Conservation (phyloP, 2,113 vertebrate species). For the Thunnus maccoyii region DNA sequence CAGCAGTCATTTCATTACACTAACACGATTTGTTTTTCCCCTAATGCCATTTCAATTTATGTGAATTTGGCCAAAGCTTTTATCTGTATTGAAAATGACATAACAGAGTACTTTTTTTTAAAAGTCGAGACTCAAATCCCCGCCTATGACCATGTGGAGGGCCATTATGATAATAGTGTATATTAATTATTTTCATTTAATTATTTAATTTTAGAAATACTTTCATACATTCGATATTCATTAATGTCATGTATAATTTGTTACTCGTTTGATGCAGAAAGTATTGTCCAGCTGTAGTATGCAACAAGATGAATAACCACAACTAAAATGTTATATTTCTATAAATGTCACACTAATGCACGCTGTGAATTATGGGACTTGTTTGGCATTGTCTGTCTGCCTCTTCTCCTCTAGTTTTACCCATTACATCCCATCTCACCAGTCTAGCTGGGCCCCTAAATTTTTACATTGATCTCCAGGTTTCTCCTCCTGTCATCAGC, state of each 20-base stretch:
- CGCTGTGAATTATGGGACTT: background rate
- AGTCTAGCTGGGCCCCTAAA: background rate
- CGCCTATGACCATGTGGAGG: background rate
- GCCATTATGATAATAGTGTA: conserved; percentile 34
- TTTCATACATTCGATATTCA: conserved; percentile 6
- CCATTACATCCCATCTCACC: background rate
- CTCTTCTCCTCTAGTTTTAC: background rate
- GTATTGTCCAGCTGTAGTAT: background rate
- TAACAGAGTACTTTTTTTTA: conserved; percentile 1
- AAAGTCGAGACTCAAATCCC: conserved; percentile 3
- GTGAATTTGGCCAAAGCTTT: conserved; percentile 49
- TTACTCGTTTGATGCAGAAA: conserved; percentile 17
- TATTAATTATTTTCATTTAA: conserved; percentile 1
- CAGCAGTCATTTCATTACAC: conserved; percentile 25
- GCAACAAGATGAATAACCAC: background rate
- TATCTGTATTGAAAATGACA: conserved; percentile 52
- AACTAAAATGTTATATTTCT: background rate
- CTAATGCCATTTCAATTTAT: conserved; percentile 38
- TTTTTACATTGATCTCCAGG: background rate
- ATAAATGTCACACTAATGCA: conserved; percentile 18
- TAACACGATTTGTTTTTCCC: conserved; percentile 10
- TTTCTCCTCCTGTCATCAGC: background rate
- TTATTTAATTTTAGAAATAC: conserved; percentile 23
- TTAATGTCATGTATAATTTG: conserved; percentile 31
- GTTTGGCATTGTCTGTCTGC: background rate